Conservation (phyloP, 2,888 invertebrate genomes). For the Cataglyphis rosenhaueri region DNA sequence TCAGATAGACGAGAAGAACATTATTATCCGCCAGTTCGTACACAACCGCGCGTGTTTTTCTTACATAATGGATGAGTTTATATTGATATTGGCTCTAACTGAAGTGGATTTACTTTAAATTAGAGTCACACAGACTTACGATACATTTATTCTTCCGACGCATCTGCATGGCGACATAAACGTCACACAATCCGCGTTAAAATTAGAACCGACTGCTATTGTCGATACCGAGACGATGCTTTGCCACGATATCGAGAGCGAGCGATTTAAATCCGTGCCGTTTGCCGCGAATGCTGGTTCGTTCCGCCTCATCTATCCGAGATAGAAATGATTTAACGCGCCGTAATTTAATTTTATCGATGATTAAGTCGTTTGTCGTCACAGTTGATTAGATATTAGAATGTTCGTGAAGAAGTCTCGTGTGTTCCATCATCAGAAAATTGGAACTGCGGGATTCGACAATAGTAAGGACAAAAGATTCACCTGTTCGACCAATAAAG, state of each 20-base stretch:
- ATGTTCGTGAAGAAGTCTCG: not conserved
- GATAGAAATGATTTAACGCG: not conserved
- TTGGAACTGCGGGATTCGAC: constrained; percentile 17
- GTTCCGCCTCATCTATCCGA: not conserved
- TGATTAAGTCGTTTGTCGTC: not conserved
- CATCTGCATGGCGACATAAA: not conserved
- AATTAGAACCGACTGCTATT: constrained; percentile 60
- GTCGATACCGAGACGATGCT: constrained; percentile 15
- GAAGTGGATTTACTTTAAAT: constrained; percentile 74
- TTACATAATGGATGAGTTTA: constrained; percentile 48
- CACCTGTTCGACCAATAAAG: constrained; percentile 32
- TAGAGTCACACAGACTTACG: constrained; percentile 66
- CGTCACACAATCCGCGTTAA: constrained; percentile 46
- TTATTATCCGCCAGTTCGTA: constrained; percentile 25
- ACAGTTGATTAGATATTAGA: not conserved
- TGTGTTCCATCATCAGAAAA: not conserved
- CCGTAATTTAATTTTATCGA: not conserved
- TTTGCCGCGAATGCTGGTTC: not conserved
- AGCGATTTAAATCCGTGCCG: constrained; percentile 25
- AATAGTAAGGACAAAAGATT: not conserved
- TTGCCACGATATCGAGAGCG: not conserved
- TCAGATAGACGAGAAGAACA: constrained; percentile 56
- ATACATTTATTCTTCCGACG: constrained; percentile 46
- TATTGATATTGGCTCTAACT: constrained; percentile 67
- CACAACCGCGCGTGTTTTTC: constrained; percentile 26